Conservation (phyloP, 2,888 invertebrate genomes). For the Dryadula phaetusa region DNA sequence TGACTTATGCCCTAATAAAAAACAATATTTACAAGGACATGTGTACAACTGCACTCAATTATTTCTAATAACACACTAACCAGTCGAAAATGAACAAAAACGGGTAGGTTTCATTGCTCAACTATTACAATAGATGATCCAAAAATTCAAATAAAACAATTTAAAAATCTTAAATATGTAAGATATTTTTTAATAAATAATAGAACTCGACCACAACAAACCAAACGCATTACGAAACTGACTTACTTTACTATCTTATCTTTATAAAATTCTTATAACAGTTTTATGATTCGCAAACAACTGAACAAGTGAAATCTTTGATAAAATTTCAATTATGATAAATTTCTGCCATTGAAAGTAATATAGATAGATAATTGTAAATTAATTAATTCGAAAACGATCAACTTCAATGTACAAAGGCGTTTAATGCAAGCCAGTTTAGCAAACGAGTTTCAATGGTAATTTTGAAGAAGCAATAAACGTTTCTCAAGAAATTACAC, state of each 20-base stretch:
- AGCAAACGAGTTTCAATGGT: slow-evolving; percentile 6
- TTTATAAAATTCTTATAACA: not conserved
- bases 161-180: not conserved
- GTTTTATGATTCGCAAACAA: not conserved
- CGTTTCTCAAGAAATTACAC: slow-evolving; percentile 32
- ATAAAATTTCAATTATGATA: not conserved
- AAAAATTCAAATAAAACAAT: not conserved
- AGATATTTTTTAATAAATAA: not conserved
- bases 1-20: too few species aligned
- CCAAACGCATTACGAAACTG: slow-evolving; percentile 1
- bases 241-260: slow-evolving; percentile 12
- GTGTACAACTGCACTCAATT: not conserved
- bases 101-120: not conserved
- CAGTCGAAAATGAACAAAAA: not conserved
- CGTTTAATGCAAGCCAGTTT: slow-evolving; percentile 8
- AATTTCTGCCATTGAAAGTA: not conserved
- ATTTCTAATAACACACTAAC: not conserved
- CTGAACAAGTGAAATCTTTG: not conserved
- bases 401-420: not conserved
- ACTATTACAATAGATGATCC: not conserved
- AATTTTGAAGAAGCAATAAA: slow-evolving; percentile 38
- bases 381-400: not conserved
- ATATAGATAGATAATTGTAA: not conserved
- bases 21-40: not conserved
- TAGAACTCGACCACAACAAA: not conserved